These are phyloP conservation scores for Nasonovia ribisnigri DNA, from an alignment of 2,888 invertebrate species.

Conservation along the genomic window DNA sequence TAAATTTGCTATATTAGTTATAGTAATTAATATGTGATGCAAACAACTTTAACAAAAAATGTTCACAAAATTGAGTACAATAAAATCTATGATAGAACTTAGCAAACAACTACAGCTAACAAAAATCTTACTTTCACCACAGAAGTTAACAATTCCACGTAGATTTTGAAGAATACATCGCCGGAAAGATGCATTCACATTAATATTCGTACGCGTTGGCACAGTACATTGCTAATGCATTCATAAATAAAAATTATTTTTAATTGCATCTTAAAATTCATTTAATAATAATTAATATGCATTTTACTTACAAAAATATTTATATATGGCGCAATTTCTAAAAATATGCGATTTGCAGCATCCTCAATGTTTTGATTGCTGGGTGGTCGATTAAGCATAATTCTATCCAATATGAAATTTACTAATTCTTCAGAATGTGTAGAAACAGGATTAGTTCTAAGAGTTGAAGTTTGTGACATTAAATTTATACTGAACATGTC, in stretches of 20 bases:
- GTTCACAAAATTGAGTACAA: not conserved
- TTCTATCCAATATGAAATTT: slow-evolving; percentile 32
- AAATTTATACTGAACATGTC: slow-evolving; percentile 35
- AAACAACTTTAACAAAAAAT: not conserved
- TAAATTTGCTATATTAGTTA: not conserved
- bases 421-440: slow-evolving; percentile 12
- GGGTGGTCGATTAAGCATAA: slow-evolving; percentile 42
- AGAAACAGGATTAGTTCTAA: slow-evolving; percentile 14
- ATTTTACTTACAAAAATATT: slow-evolving; percentile 65
- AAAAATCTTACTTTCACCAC: slow-evolving; percentile 47
- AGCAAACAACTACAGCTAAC: not conserved
- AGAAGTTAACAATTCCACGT: not conserved
- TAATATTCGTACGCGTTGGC: slow-evolving; percentile 29
- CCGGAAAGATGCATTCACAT: slow-evolving; percentile 49
- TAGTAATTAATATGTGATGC: not conserved
- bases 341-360: slow-evolving; percentile 65
- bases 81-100: not conserved
- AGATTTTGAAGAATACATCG: slow-evolving; percentile 43
- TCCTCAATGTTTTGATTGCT: slow-evolving; percentile 47
- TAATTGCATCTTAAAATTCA: not conserved
- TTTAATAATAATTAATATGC: not conserved
- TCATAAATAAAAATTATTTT: not conserved
- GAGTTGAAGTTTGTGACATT: not conserved
- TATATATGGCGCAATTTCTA: slow-evolving; percentile 65
- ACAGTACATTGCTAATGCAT: slow-evolving; percentile 45